Base-by-base conservation (phyloP, 1,140 invertebrate species). In the Heliconius himera region DNA sequence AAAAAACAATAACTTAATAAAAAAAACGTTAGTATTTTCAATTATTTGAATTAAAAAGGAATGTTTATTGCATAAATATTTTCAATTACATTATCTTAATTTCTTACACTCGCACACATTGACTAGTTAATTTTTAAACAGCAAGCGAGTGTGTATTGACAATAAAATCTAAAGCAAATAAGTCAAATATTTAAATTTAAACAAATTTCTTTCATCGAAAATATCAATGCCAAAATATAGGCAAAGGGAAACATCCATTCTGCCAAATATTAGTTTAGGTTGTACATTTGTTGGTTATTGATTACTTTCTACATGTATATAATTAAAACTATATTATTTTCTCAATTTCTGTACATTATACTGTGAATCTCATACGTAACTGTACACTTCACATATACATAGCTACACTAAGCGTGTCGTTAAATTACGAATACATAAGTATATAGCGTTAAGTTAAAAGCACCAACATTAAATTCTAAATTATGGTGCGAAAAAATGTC, bases 311-410 rank as follows among this genome's bases (percentile, higher is more conserved):
- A 75, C 33, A 33, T 78, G 54, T 74, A 26, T 77, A 60, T 71
- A 78, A 49, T 49, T 49, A 76, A 73, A 49, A 70, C 66, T 79
- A 81, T 74, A 81, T 78, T 49, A 71, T 76, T 71, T 75, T 75
- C 36, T 83, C 76, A 76, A 82, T 60, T 81, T 84, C 88, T 92
- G 88, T 93, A 93, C 90, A 93, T 87, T 85, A 88, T 87, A 84
- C 66, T 85, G 87, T 84, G 87, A 94, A 94, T 94, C 93, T 94
- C 93, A 94, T 92, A 87, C 90, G 93, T 94, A 94, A 94, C 93
- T 94, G 93, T 94, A 94, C 92, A 94, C 79, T 87, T 85, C 87
- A 89, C 84, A 88, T 83, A 83, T 82, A 80, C 38, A 49, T 76
- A 76, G 74, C 74, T 76, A 76, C 74, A 76, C 56, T 70, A 22